Evolutionary conservation across 2,113 vertebrate species (phyloP), one percentile per base, ranked within the genome.

Genomic region (Nannobrachium achirus): DNA sequence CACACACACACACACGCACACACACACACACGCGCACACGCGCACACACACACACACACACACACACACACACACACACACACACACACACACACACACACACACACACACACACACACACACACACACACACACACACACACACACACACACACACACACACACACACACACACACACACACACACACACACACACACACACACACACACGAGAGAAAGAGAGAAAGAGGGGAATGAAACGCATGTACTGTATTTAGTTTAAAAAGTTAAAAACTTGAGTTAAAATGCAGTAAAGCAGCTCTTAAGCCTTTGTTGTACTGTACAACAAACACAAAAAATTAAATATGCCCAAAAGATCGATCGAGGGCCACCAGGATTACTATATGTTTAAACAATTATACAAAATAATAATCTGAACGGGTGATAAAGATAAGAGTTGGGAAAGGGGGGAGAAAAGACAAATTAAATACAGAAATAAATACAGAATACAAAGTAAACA

Each of bases 121-220:
- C 44, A 68, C n/a, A 15, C 53, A 56, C 76, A 66, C 69, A 63
- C 62, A 70, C 70, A 38, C 75, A 61, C 66, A 70, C 64, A 63
- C 71, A 66, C 67, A 80, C 63, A 69, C 0, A 53, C 56, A 49
- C 3, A 41, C 38, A 16, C 52, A 42, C 74, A 44, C 50, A 25
- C 11, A 39, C 33, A 69, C 16, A 50, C 45, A 59, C 57, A 44
- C 3, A 67, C 60, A 45, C 64, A 61, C 42, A 56, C 10, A 46
- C 33, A 80, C 41, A 74, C 71, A 58, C 64, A 58, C 69, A 71
- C 40, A 25, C 40, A 2, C 49, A 63, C 46, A 69, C 20, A 25
- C 20, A 4, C 20, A 25, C 20, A 33, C 3, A 33, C 25, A 33
- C 25, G n/a, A n/a, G n/a, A n/a, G n/a, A n/a, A n/a, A n/a, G n/a